Evolutionary conservation across 2,888 invertebrate genomes (phyloP).

Genomic region (Bhutanitis thaidina): DNA sequence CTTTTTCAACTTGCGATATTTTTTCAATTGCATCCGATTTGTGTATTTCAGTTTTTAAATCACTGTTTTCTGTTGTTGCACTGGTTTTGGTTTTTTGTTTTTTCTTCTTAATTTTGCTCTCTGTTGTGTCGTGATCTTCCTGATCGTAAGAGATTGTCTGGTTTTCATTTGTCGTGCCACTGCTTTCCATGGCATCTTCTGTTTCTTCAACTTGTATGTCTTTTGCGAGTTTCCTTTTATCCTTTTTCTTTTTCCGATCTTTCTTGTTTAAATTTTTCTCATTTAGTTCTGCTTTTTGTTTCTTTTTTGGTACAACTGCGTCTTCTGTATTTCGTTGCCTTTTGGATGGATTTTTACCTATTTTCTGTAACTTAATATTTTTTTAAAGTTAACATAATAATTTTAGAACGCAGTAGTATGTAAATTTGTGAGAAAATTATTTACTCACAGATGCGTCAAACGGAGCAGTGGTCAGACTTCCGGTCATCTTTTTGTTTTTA

Average conservation of each 20-base stretch:
- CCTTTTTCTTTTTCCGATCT: constrained; percentile 4
- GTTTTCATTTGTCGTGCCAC: constrained; percentile 17
- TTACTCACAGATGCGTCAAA: constrained; percentile 46
- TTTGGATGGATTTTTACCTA: constrained; percentile 23
- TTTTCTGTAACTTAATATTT: constrained; percentile 33
- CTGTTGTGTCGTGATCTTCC: constrained; percentile 20
- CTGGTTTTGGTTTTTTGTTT: constrained; percentile 27
- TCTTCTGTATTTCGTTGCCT: background rate
- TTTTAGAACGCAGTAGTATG: too few relatives aligned
- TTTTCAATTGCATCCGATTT: constrained; percentile 14
- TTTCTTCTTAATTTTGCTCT: constrained; percentile 20
- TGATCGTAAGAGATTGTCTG: constrained; percentile 11
- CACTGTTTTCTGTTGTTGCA: constrained; percentile 21
- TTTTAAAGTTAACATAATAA: too few relatives aligned
- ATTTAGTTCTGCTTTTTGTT: background rate
- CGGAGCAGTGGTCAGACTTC: constrained; percentile 57
- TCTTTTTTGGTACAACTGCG: constrained; percentile 2
- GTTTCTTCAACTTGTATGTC: constrained; percentile 1
- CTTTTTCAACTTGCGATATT: background rate
- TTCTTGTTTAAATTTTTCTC: constrained; percentile 27
- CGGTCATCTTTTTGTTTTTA: constrained; percentile 56
- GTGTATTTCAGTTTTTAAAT: background rate
- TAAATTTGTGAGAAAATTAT: background rate
- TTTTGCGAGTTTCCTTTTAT: background rate
- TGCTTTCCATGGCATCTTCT: constrained; percentile 16